A percentile compares a stretch with the other conserved stretches of the same genome.
phyloP scores from a whole-genome alignment of 2,888 invertebrate species.

The Drymonia ruficornis region DNA sequence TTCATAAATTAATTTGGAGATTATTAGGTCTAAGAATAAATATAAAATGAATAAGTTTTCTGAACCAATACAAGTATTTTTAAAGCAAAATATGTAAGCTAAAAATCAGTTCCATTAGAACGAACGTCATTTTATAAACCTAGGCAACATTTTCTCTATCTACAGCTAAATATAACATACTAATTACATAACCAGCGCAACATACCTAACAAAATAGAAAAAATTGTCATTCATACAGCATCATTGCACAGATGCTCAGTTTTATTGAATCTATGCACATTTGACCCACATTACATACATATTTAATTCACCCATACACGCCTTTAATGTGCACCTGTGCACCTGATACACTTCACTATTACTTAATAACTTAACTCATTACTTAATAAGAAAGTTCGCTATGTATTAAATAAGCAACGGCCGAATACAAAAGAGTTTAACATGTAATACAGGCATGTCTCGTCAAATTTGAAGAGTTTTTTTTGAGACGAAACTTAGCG shows the following conservation, averaged over 20 bases:
- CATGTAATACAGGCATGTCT: too few relatives aligned
- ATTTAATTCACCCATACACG: constrained; percentile 2
- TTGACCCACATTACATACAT: neutral
- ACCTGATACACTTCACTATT: constrained; percentile 5
- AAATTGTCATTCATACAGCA: neutral
- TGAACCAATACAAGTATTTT: too few relatives aligned
- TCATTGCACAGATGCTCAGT: neutral
- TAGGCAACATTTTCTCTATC: neutral
- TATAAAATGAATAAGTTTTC: too few relatives aligned
- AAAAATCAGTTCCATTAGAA: neutral
- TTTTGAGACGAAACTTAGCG: too few relatives aligned
- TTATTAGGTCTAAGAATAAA: too few relatives aligned
- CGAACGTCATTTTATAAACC: neutral
- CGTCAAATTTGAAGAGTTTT: too few relatives aligned
- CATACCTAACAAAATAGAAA: neutral
- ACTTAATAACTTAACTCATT: constrained; percentile 5
- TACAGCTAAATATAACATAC: neutral
- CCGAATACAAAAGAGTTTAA: too few relatives aligned
- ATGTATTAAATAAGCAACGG: neutral
- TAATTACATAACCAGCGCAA: constrained; percentile 2
- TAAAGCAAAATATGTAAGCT: neutral
- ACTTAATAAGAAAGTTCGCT: constrained; percentile 5
- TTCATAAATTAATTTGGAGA: too few relatives aligned
- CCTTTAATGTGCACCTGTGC: constrained; percentile 2
- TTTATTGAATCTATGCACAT: constrained; percentile 1